Conservation (phyloP, 1,140 invertebrate species). For the Pantala flavescens region DNA sequence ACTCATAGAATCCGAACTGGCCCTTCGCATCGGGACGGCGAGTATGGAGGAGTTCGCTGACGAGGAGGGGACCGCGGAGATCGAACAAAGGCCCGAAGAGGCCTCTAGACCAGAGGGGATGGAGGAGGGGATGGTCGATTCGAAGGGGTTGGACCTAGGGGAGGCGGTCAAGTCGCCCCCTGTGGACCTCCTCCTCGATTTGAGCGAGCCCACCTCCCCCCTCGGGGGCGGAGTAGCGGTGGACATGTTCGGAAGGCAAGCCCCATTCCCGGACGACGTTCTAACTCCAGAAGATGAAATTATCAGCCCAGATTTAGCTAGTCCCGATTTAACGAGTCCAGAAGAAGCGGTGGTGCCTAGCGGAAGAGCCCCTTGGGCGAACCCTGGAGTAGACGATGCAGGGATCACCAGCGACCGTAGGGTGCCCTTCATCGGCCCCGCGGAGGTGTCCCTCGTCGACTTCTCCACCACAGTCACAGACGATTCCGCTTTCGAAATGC, state of each 20-base stretch:
- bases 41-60: neutral
- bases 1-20: conserved; percentile 36
- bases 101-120: too few species aligned
- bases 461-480: neutral
- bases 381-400: neutral
- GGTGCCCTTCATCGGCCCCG: neutral
- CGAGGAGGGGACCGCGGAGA: neutral
- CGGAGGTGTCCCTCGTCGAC: neutral
- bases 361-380: neutral
- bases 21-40: conserved; percentile 21
- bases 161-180: too few species aligned
- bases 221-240: neutral
- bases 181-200: neutral
- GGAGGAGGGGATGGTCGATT: too few species aligned
- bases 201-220: neutral
- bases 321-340: neutral
- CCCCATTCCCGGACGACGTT: neutral
- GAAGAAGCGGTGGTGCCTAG: neutral
- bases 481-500: neutral
- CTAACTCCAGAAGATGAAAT: neutral
- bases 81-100: neutral
- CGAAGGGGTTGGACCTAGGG: too few species aligned
- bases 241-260: neutral
- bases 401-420: neutral
- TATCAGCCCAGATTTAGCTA: too few species aligned